Evolutionary conservation across 1,140 invertebrate species (phyloP), one percentile per base, ranked within the genome.

Genomic region (Elymnias hypermnestra): DNA sequence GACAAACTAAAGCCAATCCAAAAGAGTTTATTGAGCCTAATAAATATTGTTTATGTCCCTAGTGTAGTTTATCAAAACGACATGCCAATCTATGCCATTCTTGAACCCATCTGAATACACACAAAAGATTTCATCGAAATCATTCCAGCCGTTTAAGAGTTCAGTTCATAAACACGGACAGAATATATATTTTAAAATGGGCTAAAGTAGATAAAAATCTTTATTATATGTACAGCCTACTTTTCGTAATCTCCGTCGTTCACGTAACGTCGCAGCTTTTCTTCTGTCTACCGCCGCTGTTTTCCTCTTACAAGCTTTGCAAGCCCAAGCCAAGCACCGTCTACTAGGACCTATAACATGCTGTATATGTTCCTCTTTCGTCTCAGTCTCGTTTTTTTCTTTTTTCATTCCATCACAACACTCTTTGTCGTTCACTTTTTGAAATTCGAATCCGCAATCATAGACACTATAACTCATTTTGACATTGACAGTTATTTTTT

Each of bases 271-370:
- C 1, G 98, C 98, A 3, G 98, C 97, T 89, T 98, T 98, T 66
- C 98, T 89, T 23, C 98, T 87, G 82, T 99, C 97, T 0, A 98
- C 94, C 2, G 95, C 94, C 9, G 98, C 95, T 2, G 93, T 96
- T 85, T 97, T 97, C 83, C 95, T 92, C 75, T 98, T 98, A 86
- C 96, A 98, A 0, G 96, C 95, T 75, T 98, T 98, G 83, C 97
- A 98, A 3, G 96, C 97, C 96, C 96, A 98, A 1, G 97, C 89
- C 1, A 98, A 88, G 71, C 97, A 98, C 39, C 94, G 89, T 33
- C 94, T 88, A 19, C 89, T 90, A 5, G 89, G 88, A 28, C 87
- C 87, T 28, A 85, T 53, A 3, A 84, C 76, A 53, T 84, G 81
- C 23, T 82, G 77, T 6, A 84, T 62, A 37, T 84, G 81, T n/a